Base-by-base conservation (phyloP, 2,797 vertebrate genomes). In the Pachyuromys duprasi region DNA sequence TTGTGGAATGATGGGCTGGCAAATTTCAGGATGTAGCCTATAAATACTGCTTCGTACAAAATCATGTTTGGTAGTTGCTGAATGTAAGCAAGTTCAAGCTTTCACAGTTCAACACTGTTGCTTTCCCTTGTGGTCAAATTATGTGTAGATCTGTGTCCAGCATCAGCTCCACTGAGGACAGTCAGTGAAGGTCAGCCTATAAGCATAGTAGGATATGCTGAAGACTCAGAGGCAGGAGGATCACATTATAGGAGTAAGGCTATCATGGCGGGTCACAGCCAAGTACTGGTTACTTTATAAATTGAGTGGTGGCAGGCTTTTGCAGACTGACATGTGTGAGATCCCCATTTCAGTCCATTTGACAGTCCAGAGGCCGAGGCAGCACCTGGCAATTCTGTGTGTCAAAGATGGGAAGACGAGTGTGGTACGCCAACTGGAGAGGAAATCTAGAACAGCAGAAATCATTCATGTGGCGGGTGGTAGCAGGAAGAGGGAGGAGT, bases 21-120 rank as follows among this genome's bases (percentile, higher is more conserved):
- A 67, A 53, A 45, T 95, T 96, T 86, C 70, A 82, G 55, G 76
- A n/a, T 91, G 62, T 78, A 76, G 89, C 22, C 62, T 87, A 11
- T 42, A 67, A 91, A 74, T 72, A n/a, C 81, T 67, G 31, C 55
- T 86, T 75, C 55, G 80, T 17, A 5, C 39, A 57, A 87, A 86
- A 92, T 14, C 79, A 17, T 93, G 89, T 91, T 93, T 74, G 49
- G 17, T 86, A 84, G 93, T 42, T 78, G 83, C 31, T 57, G 75
- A 87, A 42, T 28, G 78, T 60, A 5, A 60, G 33, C 60, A 67
- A 86, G 62, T 82, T 94, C 24, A 92, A 55, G 75, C 63, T 82
- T 60, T 60, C 72, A 22, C 45, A 90, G 4, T n/a, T 89, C 7
- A 31, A 42, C 11, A 2, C 26, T 60, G n/a, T 7, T 5, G 83